Evolutionary conservation across 2,113 vertebrate genomes (phyloP).

Genomic region (Thomomys bottae): DNA sequence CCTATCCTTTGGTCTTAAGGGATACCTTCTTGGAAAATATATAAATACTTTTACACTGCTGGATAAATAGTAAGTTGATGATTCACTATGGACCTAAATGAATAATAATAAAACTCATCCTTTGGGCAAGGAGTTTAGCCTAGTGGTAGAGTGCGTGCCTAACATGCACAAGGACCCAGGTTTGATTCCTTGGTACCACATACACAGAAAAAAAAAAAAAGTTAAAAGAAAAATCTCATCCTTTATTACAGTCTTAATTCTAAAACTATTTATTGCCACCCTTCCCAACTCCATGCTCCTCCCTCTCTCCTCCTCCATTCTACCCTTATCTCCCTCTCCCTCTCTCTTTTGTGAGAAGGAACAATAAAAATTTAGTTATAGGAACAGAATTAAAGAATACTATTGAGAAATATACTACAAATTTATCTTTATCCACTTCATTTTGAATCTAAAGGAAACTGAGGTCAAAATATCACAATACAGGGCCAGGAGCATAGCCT

Average conservation of each 20-base stretch:
- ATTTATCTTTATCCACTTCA: conserved; percentile 16
- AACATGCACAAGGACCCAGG: too few relatives aligned
- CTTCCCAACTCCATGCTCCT: neutral
- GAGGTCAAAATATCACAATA: conserved; percentile 30
- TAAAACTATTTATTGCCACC: neutral
- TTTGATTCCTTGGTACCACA: too few relatives aligned
- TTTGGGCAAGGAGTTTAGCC: too few relatives aligned
- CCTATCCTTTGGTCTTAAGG: neutral
- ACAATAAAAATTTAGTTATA: neutral
- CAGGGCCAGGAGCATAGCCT: too few relatives aligned
- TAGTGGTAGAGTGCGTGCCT: too few relatives aligned
- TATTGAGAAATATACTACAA: conserved; percentile 18
- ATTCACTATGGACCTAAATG: neutral
- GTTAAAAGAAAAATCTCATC: neutral
- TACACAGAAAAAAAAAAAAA: too few relatives aligned
- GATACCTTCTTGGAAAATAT: conserved; percentile 18
- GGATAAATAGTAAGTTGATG: conserved; percentile 33
- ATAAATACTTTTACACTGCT: conserved; percentile 16
- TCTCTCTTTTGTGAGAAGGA: neutral
- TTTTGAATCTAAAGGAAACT: conserved; percentile 35
- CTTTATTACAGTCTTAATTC: too few relatives aligned
- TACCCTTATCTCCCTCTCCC: too few relatives aligned
- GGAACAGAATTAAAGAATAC: neutral
- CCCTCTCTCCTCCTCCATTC: neutral
- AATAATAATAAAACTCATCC: neutral